Evolutionary conservation across 2,888 invertebrate species (phyloP), one percentile per base, ranked within the genome.

Genomic region (Amphipyra tragopoginis): DNA sequence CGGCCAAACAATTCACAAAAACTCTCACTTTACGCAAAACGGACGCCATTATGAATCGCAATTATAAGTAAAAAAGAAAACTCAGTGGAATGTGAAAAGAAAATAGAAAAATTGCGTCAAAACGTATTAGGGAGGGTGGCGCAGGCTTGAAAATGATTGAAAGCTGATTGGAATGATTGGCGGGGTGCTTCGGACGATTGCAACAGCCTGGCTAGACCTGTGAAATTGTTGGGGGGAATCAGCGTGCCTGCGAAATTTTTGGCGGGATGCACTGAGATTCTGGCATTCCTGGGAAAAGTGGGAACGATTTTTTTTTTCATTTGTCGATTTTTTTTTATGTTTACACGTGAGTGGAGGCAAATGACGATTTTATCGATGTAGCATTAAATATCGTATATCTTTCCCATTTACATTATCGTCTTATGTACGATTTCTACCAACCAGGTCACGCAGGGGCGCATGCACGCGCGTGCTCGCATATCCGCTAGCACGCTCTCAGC

Each of bases 161-260:
- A 88, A 88, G 84, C 85, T 89, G 90, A 90, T 90, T 89, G 90
- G 80, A 84, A 82, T 90, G 85, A 90, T 88, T 88, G 87, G 83
- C 82, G 81, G 79, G 72, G 77, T 73, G 75, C 64, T 70, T 52
- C 66, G 58, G 49, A 58, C 74, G 82, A 81, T 80, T 83, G 84
- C 79, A 77, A 75, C 79, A 77, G 83, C 75, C 80, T 83, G 81
- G 64, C 72, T 21, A 55, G 65, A 64, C 60, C 55, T 69, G 60
- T 13, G 47, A 56, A 77, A 72, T 81, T 72, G 73, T 65, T 61
- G 33, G 49, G 40, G 52, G 14, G 36, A 7, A 3, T 26, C n/a
- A 43, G 21, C 8, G 14, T 13, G 3, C 34, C 34, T 34, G 34
- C 5, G 3, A 29, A 29, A 29, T n/a, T n/a, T n/a, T 29, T 29